Base-by-base conservation (phyloP, 2,888 invertebrate genomes). In the Cryptophagus acutangulus region DNA sequence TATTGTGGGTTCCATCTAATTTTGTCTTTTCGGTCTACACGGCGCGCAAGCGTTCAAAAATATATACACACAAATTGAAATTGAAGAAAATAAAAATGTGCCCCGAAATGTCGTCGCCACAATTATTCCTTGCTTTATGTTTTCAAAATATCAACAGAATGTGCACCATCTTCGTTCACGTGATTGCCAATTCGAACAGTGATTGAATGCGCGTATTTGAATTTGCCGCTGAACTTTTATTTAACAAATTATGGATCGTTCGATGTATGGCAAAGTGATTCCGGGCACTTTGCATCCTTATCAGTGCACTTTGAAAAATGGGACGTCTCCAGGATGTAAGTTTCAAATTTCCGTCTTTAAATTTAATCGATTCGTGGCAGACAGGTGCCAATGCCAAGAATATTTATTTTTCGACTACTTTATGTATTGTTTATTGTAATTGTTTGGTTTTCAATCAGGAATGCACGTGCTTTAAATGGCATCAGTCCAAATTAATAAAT, bases 231-330 rank as follows among this genome's bases (percentile, higher is more conserved):
- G 24, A n/a, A n/a, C n/a, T n/a, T n/a, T n/a, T n/a, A n/a, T n/a
- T n/a, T n/a, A n/a, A n/a, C n/a, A n/a, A 29, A 29, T 38, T 41
- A 88, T 90, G 89, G 89, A 90, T 78, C 79, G 89, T 67, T 85
- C 87, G 68, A 89, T 88, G 87, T 90, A 90, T 69, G 89, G 89
- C 55, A 88, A 88, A 74, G 78, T 87, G 64, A 80, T 82, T 67
- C 88, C 87, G 38, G 87, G 87, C 30, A 84, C 84, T 65, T 81
- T 88, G 70, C 85, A 87, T 62, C 89, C 90, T 37, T 90, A 87
- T 71, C 81, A 87, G 70, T 87, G 89, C 68, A 82, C 86, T 38
- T 76, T 86, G 67, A 84, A 82, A 72, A 85, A 86, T 72, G 87
- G 87, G 63, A 85, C 84, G 54, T 81, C 83, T 60, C 88, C 88